Evolutionary conservation across 2,888 invertebrate species (phyloP), one percentile per base, ranked within the genome.

Genomic region (Campoplex nolae): DNA sequence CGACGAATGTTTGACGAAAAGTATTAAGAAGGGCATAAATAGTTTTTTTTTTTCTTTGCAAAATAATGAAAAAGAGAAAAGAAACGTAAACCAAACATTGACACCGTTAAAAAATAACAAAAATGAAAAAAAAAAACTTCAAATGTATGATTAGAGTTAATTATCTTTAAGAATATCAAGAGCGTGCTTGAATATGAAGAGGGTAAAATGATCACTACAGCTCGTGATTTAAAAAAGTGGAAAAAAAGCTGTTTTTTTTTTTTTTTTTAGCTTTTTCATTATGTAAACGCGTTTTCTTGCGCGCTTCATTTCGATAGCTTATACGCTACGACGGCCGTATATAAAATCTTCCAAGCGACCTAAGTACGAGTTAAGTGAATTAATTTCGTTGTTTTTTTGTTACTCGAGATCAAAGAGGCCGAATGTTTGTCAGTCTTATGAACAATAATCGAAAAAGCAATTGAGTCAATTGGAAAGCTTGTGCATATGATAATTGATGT

Each of bases 291-390:
- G 58, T 78, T 70, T 54, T 82, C 74, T 83, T 77, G 80, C 84
- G 81, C 84, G 73, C 75, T 84, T 79, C 75, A 78, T 77, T 78
- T 87, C 75, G 80, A 62, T 78, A 71, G 82, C 84, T 84, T 73
- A 71, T 77, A 84, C 67, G 84, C 84, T 78, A 75, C 35, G 51
- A 87, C 81, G 84, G 84, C 87, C 84, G 84, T 70, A 79, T 76
- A 83, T 79, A 81, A 54, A 87, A 84, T 87, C 84, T 87, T 87
- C 87, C 84, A 84, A 82, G 78, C 87, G 87, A 87, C 87, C 87
- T 87, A 87, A 87, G 78, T 83, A 84, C 78, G 82, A 51, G 38
- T 84, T 80, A 83, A 87, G 84, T 77, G 67, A 42, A 58, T 23
- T 76, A 16, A 45, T 18, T 45, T 51, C 18, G 56, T 51, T 23